Base-by-base conservation (phyloP, 2,888 invertebrate species). In the Timandra comae region DNA sequence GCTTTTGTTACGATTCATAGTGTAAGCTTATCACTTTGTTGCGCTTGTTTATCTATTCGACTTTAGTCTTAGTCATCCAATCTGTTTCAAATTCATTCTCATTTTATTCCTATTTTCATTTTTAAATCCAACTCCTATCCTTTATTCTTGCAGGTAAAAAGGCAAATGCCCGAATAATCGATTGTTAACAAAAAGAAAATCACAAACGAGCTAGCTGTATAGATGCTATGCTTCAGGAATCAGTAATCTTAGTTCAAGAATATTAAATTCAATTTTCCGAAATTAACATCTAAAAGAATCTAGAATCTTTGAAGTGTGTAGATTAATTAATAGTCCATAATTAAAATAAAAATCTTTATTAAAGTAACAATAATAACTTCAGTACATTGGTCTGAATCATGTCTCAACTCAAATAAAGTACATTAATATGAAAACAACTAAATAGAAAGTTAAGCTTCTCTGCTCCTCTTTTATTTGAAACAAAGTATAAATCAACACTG, bases 61-160 rank as follows among this genome's bases (percentile, higher is more conserved):
- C 39, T 38, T 28, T 39, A 37, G 33, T 48, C 41, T 43, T 60
- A 41, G 48, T 31, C 21, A 41, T 23, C 34, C 39, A 42, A 33
- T 35, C 24, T 20, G 12, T 8, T 30, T 32, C 4, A 16, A 16
- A 16, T 16, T 5, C 6, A 1, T 16, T 16, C 6, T 16, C 16
- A 5, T 16, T 16, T 6, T 16, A 29, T 20, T 33, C 35, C 29
- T 43, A 11, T 39, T 40, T 40, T 35, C 22, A 31, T 30, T 45
- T 33, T 39, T 33, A 39, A 43, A 43, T 47, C 33, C 31, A 41
- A 34, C 26, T 42, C 27, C 30, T n/a, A 41, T 41, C 39, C 29
- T 50, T 48, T 50, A 36, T 48, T 46, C 44, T 50, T 50, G 43
- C 50, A 50, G 50, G 48, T 50, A 47, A 48, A 38, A 31, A 43